These are phyloP conservation scores for Acinonyx jubatus DNA, from an alignment of 2,113 vertebrate genomes.

Conservation along the genomic window DNA sequence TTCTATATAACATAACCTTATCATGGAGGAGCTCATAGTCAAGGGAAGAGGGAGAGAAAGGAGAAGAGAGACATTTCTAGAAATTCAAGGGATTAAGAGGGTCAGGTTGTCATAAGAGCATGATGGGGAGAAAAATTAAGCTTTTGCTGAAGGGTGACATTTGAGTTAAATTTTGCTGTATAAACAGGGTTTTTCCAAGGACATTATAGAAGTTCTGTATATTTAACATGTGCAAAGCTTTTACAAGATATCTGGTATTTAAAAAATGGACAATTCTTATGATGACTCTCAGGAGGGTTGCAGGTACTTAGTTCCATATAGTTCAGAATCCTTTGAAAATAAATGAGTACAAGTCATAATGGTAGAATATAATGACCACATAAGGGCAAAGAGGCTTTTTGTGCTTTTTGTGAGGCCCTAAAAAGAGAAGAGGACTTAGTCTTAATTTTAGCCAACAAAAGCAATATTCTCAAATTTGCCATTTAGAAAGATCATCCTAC, in stretches of 20 bases:
- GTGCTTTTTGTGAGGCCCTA: not conserved
- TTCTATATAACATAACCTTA: not conserved
- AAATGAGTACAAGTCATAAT: not conserved
- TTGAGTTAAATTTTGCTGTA: not conserved
- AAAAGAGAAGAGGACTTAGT: not conserved
- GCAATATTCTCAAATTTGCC: not conserved
- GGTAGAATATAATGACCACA: not conserved
- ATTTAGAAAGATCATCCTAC: not conserved
- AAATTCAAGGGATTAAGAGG: not conserved
- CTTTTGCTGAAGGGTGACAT: not conserved
- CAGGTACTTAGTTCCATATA: not conserved
- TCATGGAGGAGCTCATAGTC: not conserved
- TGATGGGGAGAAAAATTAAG: not conserved
- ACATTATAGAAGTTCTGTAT: not conserved
- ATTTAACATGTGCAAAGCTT: not conserved
- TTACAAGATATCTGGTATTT: not conserved
- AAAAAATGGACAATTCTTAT: not conserved
- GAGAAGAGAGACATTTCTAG: not conserved
- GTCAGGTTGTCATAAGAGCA: not conserved
- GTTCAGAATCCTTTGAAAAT: not conserved
- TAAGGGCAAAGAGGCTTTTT: not conserved
- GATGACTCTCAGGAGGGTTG: not conserved
- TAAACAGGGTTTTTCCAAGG: conserved; percentile 10
- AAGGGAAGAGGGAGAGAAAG: not conserved
- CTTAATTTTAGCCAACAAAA: not conserved